phyloP scores from a whole-genome alignment of 2,888 invertebrate genomes.

The Plebejus argus region DNA sequence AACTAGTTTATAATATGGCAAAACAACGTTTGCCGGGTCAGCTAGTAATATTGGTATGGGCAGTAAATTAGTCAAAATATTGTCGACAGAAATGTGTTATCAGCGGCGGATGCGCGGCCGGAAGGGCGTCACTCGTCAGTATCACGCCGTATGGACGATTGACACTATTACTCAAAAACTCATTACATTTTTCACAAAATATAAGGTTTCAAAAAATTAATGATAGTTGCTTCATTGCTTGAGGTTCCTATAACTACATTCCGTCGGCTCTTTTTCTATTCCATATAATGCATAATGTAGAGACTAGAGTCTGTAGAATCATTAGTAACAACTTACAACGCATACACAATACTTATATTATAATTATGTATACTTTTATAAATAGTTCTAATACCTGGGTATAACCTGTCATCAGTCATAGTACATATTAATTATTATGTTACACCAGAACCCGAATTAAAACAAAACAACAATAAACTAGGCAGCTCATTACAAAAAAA shows the following conservation, averaged over 20 bases:
- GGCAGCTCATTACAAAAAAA: not conserved
- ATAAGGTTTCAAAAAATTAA: too few relatives aligned
- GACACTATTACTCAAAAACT: slow-evolving; percentile 22
- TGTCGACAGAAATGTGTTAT: slow-evolving; percentile 60
- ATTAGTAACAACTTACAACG: not conserved
- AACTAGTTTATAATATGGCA: too few relatives aligned
- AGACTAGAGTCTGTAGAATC: not conserved
- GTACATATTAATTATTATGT: not conserved
- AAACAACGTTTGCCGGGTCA: too few relatives aligned
- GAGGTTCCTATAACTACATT: too few relatives aligned
- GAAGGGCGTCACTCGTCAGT: slow-evolving; percentile 56
- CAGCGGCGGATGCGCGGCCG: slow-evolving; percentile 69
- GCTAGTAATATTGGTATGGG: not conserved
- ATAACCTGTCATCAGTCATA: too few relatives aligned
- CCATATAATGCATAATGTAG: not conserved
- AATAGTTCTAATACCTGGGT: too few relatives aligned
- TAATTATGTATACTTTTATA: too few relatives aligned
- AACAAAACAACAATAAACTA: not conserved
- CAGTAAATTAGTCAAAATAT: slow-evolving; percentile 37
- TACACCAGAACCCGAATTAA: not conserved
- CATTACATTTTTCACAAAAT: not conserved
- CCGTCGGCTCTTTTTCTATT: not conserved
- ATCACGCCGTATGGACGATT: not conserved
- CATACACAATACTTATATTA: not conserved
- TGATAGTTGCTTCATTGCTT: too few relatives aligned